phyloP scores from a whole-genome alignment of 2,888 invertebrate species.

The Leucoma salicis region DNA sequence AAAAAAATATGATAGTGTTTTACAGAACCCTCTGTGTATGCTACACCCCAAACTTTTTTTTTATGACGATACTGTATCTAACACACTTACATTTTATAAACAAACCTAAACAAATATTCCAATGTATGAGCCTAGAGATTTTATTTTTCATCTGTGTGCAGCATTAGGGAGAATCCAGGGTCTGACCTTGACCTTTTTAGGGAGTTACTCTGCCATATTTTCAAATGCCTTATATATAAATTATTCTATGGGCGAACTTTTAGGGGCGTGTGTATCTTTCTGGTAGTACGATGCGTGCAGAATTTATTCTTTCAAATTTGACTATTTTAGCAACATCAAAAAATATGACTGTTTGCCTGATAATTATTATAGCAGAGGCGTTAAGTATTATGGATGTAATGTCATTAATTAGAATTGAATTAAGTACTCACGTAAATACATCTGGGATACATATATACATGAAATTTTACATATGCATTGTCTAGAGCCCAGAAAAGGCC shows the following conservation, averaged over 20 bases:
- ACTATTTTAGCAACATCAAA: no score
- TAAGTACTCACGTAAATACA: no score
- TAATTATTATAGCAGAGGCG: no score
- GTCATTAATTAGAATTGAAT: no score
- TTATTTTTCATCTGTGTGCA: slow-evolving; percentile 16
- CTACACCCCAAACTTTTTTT: not conserved
- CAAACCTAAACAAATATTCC: slow-evolving; percentile 24
- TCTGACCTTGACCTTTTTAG: slow-evolving; percentile 38
- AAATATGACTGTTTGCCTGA: no score
- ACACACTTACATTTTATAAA: slow-evolving; percentile 4
- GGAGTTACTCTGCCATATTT: slow-evolving; percentile 21
- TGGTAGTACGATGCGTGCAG: no score
- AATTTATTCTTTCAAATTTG: no score
- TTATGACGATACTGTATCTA: not conserved
- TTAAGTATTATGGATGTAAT: no score
- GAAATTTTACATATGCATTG: no score
- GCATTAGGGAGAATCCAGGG: slow-evolving; percentile 8
- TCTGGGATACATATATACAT: no score
- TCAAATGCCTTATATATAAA: slow-evolving; percentile 31
- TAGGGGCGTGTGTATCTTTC: slow-evolving; percentile 24
- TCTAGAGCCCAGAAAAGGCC: no score
- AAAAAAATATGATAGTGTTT: not conserved
- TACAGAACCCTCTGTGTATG: not conserved
- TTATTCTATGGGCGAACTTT: slow-evolving; percentile 25
- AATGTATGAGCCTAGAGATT: slow-evolving; percentile 3